A percentile compares a stretch with the other conserved stretches of the same genome.
These are phyloP conservation scores for Salpingus planirostris DNA, from an alignment of 2,888 invertebrate genomes.

Conservation along the genomic window DNA sequence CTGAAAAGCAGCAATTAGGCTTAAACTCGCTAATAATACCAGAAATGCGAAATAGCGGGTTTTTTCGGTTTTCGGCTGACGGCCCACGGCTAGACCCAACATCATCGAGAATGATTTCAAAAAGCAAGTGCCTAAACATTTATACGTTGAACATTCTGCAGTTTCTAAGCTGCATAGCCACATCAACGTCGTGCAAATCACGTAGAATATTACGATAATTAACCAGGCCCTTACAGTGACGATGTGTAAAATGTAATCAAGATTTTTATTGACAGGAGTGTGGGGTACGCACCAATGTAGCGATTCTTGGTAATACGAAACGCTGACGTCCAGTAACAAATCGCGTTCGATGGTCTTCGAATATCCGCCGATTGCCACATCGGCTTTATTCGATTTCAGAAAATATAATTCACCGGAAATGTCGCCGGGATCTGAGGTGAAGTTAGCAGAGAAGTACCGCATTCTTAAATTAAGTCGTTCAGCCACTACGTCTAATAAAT, in stretches of 20 bases:
- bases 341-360: not conserved
- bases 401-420: constrained; percentile 8
- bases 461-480: constrained; percentile 3
- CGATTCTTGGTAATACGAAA: constrained; percentile 18
- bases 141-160: not conserved
- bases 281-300: constrained; percentile 16
- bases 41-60: not conserved
- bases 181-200: not conserved
- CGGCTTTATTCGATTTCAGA: not conserved
- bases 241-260: constrained; percentile 1
- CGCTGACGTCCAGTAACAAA: constrained; percentile 13
- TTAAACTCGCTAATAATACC: not conserved
- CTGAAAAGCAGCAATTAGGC: not conserved
- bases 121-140: constrained; percentile 1
- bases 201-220: not conserved
- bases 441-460: not conserved
- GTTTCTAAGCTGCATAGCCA: not conserved
- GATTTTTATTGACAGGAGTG: not conserved
- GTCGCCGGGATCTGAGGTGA: constrained; percentile 1
- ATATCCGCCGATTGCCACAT: constrained; percentile 4
- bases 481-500: constrained; percentile 7
- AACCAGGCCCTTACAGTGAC: not conserved
- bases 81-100: not conserved
- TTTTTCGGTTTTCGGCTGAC: not conserved
- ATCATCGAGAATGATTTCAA: not conserved